phyloP scores from a whole-genome alignment of 2,797 vertebrate genomes.

The Microctenopoma steveboyesi region DNA sequence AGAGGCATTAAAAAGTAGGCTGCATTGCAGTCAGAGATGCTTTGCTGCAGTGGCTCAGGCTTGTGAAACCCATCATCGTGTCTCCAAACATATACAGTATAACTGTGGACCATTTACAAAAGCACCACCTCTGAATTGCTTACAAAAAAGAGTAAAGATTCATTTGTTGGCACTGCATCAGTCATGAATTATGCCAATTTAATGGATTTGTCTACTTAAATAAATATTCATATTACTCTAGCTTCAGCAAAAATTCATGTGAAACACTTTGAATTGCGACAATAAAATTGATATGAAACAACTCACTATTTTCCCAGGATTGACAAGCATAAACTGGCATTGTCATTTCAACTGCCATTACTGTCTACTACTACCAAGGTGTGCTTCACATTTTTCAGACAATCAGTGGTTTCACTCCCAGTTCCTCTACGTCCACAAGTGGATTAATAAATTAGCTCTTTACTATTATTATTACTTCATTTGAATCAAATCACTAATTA shows the following conservation, averaged over 20 bases:
- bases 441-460: too few relatives aligned
- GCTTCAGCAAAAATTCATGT: constrained; percentile 18
- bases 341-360: constrained; percentile 19
- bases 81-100: constrained; percentile 38
- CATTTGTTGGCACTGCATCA: constrained; percentile 17
- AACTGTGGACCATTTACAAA: constrained; percentile 14
- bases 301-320: constrained; percentile 24
- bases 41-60: constrained; percentile 31
- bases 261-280: constrained; percentile 38
- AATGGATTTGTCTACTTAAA: constrained; percentile 37
- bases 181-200: constrained; percentile 43
- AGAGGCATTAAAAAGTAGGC: constrained; percentile 8
- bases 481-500: background rate
- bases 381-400: too few relatives aligned
- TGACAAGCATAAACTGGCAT: constrained; percentile 39
- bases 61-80: constrained; percentile 21
- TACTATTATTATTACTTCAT: background rate
- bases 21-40: constrained; percentile 30
- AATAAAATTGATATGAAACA: constrained; percentile 45
- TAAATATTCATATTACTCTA: constrained; percentile 33
- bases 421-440: background rate
- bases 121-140: constrained; percentile 11
- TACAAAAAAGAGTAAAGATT: constrained; percentile 20
- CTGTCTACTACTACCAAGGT: constrained; percentile 9
- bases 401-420: background rate